phyloP scores from a whole-genome alignment of 2,888 invertebrate genomes.

The Oligia latruncula region DNA sequence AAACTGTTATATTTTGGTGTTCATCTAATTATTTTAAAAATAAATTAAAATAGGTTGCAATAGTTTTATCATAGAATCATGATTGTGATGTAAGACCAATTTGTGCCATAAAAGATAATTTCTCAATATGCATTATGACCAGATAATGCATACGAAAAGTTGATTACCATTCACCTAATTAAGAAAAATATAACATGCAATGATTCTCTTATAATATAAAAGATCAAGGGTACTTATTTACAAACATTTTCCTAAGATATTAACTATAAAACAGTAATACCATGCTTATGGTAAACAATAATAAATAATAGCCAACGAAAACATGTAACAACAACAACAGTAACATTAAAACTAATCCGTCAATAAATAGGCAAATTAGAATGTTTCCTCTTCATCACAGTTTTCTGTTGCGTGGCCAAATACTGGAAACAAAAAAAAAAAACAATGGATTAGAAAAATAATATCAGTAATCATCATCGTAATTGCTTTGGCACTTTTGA shows the following conservation, averaged over 20 bases:
- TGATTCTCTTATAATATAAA: constrained; percentile 77
- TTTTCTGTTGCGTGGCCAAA: constrained; percentile 97
- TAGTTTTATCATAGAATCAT: constrained; percentile 77
- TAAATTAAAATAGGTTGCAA: constrained; percentile 69
- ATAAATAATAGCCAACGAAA: constrained; percentile 86
- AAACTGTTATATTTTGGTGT: constrained; percentile 80
- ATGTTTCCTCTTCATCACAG: constrained; percentile 96
- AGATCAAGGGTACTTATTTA: constrained; percentile 83
- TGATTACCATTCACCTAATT: constrained; percentile 79
- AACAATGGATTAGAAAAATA: neutral
- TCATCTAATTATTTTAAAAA: constrained; percentile 72
- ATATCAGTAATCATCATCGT: neutral
- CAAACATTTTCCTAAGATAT: constrained; percentile 79
- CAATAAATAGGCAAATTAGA: constrained; percentile 88
- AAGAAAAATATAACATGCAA: constrained; percentile 82
- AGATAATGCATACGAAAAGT: constrained; percentile 86
- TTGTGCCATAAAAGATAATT: constrained; percentile 77
- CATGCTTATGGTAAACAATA: constrained; percentile 81
- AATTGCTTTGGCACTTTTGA: neutral
- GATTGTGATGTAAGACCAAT: constrained; percentile 83
- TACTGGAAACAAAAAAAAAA: constrained; percentile 90
- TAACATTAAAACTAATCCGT: constrained; percentile 84
- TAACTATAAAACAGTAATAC: constrained; percentile 81
- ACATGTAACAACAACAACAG: constrained; percentile 87
- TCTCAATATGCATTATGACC: constrained; percentile 86